Evolutionary conservation across 2,113 vertebrate species (phyloP), one percentile per base, ranked within the genome.

Genomic region (Ictalurus furcatus): DNA sequence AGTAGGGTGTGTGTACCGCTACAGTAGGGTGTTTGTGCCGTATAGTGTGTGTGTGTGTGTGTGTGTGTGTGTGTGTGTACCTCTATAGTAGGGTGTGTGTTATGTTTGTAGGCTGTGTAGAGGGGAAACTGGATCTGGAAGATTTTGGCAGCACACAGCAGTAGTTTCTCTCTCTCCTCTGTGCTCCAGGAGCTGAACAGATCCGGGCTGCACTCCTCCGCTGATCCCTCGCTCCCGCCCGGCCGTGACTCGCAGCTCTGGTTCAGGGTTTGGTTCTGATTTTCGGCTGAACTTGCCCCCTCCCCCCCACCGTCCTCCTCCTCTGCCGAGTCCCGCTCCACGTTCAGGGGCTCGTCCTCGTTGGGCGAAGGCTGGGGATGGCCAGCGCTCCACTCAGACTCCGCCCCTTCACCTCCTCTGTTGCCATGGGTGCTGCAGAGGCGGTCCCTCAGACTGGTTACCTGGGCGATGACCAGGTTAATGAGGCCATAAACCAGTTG

Each of bases 81-180:
- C 98, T 99, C 98, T 94, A 99, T 99, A 61, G 98, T 99, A 88
- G 97, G 97, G 94, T 99, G 98, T 63, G 98, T 99, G 93, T 99
- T 99, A 97, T 99, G 98, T 95, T 99, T 99, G 92, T 99, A 99
- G 94, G 98, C 98, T 12, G 98, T 99, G 95, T 99, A 99, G 67
- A 99, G 96, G 48, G 98, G 98, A 94, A 99, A 99, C 94, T 99
- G 98, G 94, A 99, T 99, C 94, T 99, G 98, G 93, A 99, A 99
- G 92, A 99, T 99, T 96, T 99, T 99, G 95, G 98, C 98, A 87
- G 98, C 97, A 92, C 98, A 99, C 69, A 99, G 95, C 95, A 99
- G 96, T 88, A 99, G 96, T 93, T 99, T 99, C 94, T 99, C 98
- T 88, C 97, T 97, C 93, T 99, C 98, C 91, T 99, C 98, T n/a